Percentiles rank a stretch among this genome's conserved stretches.
Conservation (phyloP, 1,140 invertebrate genomes). For the Procambarus clarkii region DNA sequence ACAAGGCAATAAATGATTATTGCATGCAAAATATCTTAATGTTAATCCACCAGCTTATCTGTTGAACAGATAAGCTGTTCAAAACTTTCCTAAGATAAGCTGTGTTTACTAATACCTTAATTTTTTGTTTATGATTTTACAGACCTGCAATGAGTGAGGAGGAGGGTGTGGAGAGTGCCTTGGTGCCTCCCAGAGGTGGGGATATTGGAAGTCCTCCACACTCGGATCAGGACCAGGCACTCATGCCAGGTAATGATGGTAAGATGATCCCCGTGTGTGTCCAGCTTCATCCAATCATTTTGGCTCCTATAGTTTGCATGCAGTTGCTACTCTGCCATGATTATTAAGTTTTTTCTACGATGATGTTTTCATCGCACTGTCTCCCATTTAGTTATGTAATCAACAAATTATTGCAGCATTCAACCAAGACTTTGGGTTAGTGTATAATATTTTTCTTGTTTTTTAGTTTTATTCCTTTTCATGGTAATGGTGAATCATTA, state of each 20-base stretch:
- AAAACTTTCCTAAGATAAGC: no score
- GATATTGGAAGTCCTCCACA: constrained; percentile 30
- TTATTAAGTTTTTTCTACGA: background rate
- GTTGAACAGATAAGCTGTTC: no score
- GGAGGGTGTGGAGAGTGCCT: constrained; percentile 39
- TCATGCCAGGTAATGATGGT: constrained; percentile 63
- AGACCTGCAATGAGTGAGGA: constrained; percentile 31
- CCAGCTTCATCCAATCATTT: constrained; percentile 37
- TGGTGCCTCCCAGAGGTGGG: constrained; percentile 37
- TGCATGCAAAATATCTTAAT: no score
- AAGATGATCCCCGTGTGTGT: constrained; percentile 53
- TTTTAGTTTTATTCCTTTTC: background rate
- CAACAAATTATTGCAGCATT: background rate
- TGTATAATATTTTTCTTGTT: background rate
- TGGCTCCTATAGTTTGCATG: constrained; percentile 33
- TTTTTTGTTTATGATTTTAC: background rate
- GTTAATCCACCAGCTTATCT: no score
- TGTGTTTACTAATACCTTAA: no score
- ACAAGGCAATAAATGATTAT: no score
- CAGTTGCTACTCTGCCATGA: constrained; percentile 13
- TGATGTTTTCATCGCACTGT: background rate
- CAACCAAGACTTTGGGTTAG: background rate
- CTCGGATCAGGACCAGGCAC: constrained; percentile 55
- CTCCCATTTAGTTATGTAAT: background rate
- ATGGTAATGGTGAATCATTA: background rate